Base-by-base conservation (phyloP, 2,888 invertebrate genomes). In the Zygogramma bicolorata region DNA sequence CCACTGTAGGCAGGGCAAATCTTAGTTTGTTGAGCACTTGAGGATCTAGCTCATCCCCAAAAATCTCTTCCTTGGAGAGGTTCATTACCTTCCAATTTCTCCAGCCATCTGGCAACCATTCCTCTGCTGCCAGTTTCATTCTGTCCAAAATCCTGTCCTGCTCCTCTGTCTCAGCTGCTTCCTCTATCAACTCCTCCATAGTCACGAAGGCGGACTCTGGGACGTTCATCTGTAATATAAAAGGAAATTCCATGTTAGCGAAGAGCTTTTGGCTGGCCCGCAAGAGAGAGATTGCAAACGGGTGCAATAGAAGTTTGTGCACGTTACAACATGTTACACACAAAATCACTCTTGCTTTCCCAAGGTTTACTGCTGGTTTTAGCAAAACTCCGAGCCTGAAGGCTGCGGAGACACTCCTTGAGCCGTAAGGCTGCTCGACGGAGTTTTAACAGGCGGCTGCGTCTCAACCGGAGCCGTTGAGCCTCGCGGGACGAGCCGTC, bases 1-100 rank as follows among this genome's bases (percentile, higher is more conserved):
- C 79, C 0, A 79, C 78, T 8, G 77, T 82, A 3, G 78, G 81
- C 2, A 80, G 63, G 0, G 78, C 80, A 58, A 80, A 81, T 29
- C 80, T 74, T 1, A 81, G 57, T 70, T 80, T 81, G 40, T 78
- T 80, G n/a, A 81, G 57, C 1, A 79, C 66, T 31, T 79, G 78
- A 7, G 79, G 73, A 60, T 77, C 77, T 3, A 71, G 18, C 1
- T 71, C 49, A 5, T 65, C 68, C 4, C 76, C 78, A 13, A 78
- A 38, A 10, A 79, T 10, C 2, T 73, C 75, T 0, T 74, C 71
- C 58, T 61, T 76, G 3, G 65, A 34, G 1, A 75, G 60, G 1
- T 38, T 18, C 5, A 68, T 1, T 2, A 62, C 68, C 38, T 71
- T 74, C 74, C 73, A 75, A 1, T 75, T 61, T 29, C 46, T 8